These are phyloP conservation scores for Lepus americanus DNA, from an alignment of 2,113 vertebrate species.

Conservation along the genomic window DNA sequence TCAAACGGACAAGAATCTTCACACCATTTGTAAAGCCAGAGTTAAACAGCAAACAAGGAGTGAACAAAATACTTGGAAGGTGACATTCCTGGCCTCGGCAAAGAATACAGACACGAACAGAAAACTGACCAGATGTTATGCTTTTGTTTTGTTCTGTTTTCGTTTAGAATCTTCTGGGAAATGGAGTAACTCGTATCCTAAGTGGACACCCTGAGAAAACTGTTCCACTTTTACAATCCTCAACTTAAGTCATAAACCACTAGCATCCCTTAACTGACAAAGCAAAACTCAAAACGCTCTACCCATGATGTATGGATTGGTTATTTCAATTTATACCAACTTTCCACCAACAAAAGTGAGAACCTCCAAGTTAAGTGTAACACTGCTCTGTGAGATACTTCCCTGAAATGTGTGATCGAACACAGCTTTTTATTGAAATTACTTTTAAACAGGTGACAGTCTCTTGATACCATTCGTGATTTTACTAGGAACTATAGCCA, in stretches of 20 bases:
- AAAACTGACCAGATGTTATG: neutral
- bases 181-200: neutral
- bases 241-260: neutral
- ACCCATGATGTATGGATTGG: neutral
- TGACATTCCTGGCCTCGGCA: neutral
- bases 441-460: constrained; percentile 5
- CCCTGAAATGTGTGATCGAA: neutral
- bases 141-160: neutral
- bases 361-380: neutral
- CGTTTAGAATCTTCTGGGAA: neutral
- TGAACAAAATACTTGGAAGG: neutral
- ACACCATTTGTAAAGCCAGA: neutral
- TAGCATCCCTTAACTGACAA: neutral
- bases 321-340: neutral
- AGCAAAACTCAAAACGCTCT: neutral
- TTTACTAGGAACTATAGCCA: constrained; percentile 16
- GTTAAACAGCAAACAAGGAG: neutral
- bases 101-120: neutral
- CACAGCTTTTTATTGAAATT: neutral
- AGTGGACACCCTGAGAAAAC: neutral
- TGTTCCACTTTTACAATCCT: neutral
- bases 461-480: neutral
- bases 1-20: constrained; percentile 48
- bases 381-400: neutral
- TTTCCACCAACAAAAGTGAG: neutral